These are phyloP conservation scores for Corythoichthys haematopterus DNA, from an alignment of 2,113 vertebrate species.

Conservation along the genomic window DNA sequence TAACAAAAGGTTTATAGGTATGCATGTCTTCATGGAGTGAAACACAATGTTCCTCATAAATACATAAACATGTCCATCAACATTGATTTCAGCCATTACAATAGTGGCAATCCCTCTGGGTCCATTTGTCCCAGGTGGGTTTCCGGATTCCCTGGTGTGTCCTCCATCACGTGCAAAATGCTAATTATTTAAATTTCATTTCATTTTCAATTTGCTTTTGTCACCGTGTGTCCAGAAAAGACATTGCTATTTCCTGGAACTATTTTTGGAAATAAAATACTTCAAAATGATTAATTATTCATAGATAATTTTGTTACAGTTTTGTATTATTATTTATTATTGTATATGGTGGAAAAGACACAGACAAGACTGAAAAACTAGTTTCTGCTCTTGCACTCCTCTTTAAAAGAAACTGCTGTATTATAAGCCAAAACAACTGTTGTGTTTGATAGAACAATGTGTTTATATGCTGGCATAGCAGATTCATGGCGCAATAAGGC, in stretches of 20 bases:
- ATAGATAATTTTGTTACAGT: no score
- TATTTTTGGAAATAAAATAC: no score
- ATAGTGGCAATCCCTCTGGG: slow-evolving; percentile 32
- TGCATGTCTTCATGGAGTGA: neutral
- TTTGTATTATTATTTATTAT: no score
- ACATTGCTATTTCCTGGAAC: slow-evolving; percentile 29
- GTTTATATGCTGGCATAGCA: no score
- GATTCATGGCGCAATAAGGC: no score
- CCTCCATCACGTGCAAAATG: slow-evolving; percentile 66
- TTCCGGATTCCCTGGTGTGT: slow-evolving; percentile 45
- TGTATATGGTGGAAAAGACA: no score
- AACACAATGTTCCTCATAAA: slow-evolving; percentile 58
- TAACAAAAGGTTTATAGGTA: neutral
- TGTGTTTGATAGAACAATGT: no score
- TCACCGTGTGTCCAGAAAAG: slow-evolving; percentile 46
- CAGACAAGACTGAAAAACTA: no score
- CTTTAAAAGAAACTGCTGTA: no score
- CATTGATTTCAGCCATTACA: slow-evolving; percentile 25
- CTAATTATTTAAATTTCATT: slow-evolving; percentile 56
- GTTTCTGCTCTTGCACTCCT: no score
- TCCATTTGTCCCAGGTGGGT: slow-evolving; percentile 28
- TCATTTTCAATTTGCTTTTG: slow-evolving; percentile 63
- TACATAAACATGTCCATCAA: slow-evolving; percentile 17
- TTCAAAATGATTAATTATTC: no score
- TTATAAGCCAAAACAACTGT: no score